Evolutionary conservation across 2,797 vertebrate genomes (phyloP), one percentile per base, ranked within the genome.

Genomic region (Megaceryle alcyon): DNA sequence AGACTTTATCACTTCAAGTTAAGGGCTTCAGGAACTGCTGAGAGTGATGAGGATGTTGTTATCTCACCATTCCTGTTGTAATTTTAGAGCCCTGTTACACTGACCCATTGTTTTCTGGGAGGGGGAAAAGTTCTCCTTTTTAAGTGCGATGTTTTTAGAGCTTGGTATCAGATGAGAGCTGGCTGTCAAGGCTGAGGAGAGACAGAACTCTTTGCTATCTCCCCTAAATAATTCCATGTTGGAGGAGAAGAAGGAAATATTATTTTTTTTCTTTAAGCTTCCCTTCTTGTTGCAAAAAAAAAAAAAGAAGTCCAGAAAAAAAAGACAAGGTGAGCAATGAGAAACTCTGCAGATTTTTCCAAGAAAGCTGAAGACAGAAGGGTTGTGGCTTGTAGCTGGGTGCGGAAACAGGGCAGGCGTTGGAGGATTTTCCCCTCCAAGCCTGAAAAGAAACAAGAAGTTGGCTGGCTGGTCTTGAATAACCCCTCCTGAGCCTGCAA

Each of bases 11-110:
- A 22, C 66, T 90, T 69, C 5, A 3, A 70, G 43, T 59, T 23
- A 76, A 96, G 56, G 48, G 43, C 41, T 93, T 90, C 70, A 64
- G 95, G 85, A 96, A 78, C 94, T 82, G 88, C 56, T 1, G 4
- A 69, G 73, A 96, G 84, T 2, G 5, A 81, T 86, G 92, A 91
- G 87, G 89, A 94, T 95, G 91, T 93, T 84, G 70, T 95, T 94
- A 95, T 92, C 91, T 94, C 90, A 77, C 60, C 66, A 64, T 66
- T 94, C 60, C 29, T 70, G 85, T 61, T 88, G 21, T 94, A 82
- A 82, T 86, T 96, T 95, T 73, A 88, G 73, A 95, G 77, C 46
- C 73, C 39, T 70, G 51, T 57, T 91, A 59, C 44, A 76, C 61
- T 59, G n/a, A 60, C 37, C 90, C 57, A 92, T 96, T 96, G 77